Evolutionary conservation across 2,113 vertebrate species (phyloP).

Genomic region (Oxyruncus cristatus): DNA sequence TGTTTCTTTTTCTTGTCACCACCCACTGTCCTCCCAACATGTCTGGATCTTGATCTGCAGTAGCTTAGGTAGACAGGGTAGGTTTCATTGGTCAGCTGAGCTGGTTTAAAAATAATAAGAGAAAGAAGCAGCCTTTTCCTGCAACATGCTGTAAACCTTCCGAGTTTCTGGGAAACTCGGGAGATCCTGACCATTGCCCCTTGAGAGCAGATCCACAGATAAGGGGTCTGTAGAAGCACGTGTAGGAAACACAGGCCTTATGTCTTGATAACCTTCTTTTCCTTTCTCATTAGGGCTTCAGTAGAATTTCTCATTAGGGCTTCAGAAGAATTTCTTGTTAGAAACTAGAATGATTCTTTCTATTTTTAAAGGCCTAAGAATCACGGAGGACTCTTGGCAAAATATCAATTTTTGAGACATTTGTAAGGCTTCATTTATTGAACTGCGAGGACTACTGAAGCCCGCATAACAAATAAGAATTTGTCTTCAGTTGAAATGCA

Average conservation of each 20-base stretch:
- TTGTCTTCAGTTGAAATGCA: neutral
- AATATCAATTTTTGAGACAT: neutral
- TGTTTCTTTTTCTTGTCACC: neutral
- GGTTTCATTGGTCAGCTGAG: neutral
- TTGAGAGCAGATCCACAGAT: neutral
- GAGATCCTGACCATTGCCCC: neutral
- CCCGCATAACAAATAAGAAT: neutral
- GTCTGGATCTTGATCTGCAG: neutral
- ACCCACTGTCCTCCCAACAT: neutral
- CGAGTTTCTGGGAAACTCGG: neutral
- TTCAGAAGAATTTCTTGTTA: neutral
- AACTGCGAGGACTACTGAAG: neutral
- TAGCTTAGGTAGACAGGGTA: neutral
- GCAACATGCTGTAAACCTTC: neutral
- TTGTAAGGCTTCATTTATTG: neutral
- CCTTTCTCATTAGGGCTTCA: neutral
- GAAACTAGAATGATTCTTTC: neutral
- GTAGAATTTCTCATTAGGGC: neutral
- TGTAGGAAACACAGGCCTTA: neutral
- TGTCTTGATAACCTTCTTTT: neutral
- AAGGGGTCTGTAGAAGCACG: neutral
- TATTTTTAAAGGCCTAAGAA: neutral
- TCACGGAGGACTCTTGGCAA: slow-evolving; percentile 32
- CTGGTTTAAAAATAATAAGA: neutral
- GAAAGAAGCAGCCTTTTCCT: neutral